Conservation (phyloP, 2,797 vertebrate species). For the Acanthis flammea region DNA sequence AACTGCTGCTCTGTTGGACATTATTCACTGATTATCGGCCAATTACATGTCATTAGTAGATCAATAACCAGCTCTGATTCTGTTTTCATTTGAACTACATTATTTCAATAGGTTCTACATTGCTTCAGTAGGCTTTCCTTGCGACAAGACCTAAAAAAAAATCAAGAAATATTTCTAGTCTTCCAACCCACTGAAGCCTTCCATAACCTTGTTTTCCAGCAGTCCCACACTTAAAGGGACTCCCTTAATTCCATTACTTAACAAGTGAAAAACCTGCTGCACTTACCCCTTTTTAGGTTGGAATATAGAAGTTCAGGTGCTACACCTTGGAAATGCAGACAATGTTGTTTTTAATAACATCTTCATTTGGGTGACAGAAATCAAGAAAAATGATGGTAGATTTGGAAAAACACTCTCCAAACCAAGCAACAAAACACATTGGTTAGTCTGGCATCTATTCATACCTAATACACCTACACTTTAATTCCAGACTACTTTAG, state of each 20-base stretch:
- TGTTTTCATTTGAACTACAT: not conserved
- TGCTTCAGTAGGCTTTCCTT: not conserved
- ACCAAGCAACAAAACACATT: not conserved
- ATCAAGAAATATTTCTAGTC: not conserved
- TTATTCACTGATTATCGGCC: not conserved
- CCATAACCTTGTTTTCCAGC: not conserved
- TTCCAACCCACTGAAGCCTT: not conserved
- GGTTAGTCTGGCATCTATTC: not conserved
- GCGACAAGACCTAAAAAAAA: not conserved
- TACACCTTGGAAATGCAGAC: not conserved
- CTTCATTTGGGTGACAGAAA: not conserved
- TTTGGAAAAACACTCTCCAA: not conserved
- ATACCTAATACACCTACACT: not conserved
- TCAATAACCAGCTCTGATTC: not conserved
- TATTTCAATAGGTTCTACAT: not conserved
- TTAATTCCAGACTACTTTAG: not conserved
- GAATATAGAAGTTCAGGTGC: not conserved
- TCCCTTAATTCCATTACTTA: not conserved
- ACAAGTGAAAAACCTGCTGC: not conserved
- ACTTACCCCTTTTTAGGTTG: not conserved
- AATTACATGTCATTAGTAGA: not conserved
- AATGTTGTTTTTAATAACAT: not conserved
- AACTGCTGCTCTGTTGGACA: not conserved
- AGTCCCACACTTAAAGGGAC: not conserved
- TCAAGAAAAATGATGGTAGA: not conserved